Evolutionary conservation across 2,797 vertebrate species (phyloP).

Genomic region (Erethizon dorsatum): DNA sequence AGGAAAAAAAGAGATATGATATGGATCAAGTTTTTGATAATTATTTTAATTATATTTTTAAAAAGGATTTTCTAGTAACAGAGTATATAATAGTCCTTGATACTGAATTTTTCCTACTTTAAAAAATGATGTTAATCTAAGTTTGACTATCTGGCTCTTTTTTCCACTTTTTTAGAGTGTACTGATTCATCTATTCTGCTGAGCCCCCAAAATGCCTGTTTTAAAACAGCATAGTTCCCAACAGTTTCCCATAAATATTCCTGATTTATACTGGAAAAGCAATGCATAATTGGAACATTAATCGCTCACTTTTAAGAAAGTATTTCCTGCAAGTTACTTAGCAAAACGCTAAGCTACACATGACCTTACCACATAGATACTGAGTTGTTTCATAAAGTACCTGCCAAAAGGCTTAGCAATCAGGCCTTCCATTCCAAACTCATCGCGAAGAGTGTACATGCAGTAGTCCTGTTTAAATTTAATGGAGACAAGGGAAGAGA

Average conservation of each 20-base stretch:
- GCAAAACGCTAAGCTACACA: slow-evolving; percentile 82
- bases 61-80: slow-evolving; percentile 78
- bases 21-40: slow-evolving; percentile 77
- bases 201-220: slow-evolving; percentile 74
- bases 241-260: slow-evolving; percentile 71
- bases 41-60: slow-evolving; percentile 81
- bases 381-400: slow-evolving; percentile 65
- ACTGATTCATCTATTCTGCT: slow-evolving; percentile 76
- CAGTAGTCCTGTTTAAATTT: slow-evolving; percentile 75
- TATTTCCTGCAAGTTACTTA: slow-evolving; percentile 75
- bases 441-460: slow-evolving; percentile 72
- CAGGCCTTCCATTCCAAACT: slow-evolving; percentile 62
- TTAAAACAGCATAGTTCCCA: slow-evolving; percentile 76
- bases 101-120: slow-evolving; percentile 72
- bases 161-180: slow-evolving; percentile 64
- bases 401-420: slow-evolving; percentile 52
- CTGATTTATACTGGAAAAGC: slow-evolving; percentile 80
- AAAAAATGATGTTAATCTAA: slow-evolving; percentile 77
- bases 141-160: slow-evolving; percentile 51
- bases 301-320: slow-evolving; percentile 76
- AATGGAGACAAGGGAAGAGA: slow-evolving; percentile 69
- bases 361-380: slow-evolving; percentile 70
- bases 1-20: slow-evolving; percentile 66
- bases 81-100: slow-evolving; percentile 74
- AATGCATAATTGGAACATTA: slow-evolving; percentile 80